A percentile compares a stretch with the other conserved stretches of the same genome.
These are phyloP conservation scores for Platysternon megacephalum DNA, from an alignment of 2,113 vertebrate genomes.

Conservation along the genomic window DNA sequence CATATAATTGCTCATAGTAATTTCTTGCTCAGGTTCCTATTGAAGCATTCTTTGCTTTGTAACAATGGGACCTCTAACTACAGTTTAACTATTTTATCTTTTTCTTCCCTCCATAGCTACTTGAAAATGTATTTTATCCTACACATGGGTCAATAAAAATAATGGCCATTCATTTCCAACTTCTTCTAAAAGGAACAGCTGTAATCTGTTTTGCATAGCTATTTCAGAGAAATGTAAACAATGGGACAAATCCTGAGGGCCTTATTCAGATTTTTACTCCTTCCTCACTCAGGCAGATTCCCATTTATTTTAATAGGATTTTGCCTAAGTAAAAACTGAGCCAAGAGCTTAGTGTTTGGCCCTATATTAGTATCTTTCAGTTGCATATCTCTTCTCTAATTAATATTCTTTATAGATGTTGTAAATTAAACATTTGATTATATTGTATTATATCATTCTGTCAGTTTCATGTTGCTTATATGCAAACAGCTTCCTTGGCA, in stretches of 20 bases:
- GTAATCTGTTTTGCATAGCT: not conserved
- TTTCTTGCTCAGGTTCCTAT: not conserved
- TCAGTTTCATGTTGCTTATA: not conserved
- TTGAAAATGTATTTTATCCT: not conserved
- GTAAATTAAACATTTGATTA: not conserved
- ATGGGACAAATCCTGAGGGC: not conserved
- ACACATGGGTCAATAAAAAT: not conserved
- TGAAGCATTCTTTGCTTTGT: not conserved
- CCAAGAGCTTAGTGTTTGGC: not conserved
- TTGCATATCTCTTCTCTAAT: not conserved
- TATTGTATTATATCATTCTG: not conserved
- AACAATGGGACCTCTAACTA: not conserved
- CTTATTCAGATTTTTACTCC: not conserved
- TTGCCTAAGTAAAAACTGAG: not conserved
- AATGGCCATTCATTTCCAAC: not conserved
- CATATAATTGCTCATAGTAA: not conserved
- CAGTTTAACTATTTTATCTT: not conserved
- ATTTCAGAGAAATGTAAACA: not conserved
- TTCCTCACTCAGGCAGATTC: rapidly evolving
- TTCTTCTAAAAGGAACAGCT: not conserved
- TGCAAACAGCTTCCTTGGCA: not conserved
- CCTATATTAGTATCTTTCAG: not conserved
- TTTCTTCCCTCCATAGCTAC: not conserved
- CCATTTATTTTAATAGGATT: not conserved
- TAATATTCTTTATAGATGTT: not conserved